Base-by-base conservation (phyloP, 2,888 invertebrate species). In the Ochropleura plecta region DNA sequence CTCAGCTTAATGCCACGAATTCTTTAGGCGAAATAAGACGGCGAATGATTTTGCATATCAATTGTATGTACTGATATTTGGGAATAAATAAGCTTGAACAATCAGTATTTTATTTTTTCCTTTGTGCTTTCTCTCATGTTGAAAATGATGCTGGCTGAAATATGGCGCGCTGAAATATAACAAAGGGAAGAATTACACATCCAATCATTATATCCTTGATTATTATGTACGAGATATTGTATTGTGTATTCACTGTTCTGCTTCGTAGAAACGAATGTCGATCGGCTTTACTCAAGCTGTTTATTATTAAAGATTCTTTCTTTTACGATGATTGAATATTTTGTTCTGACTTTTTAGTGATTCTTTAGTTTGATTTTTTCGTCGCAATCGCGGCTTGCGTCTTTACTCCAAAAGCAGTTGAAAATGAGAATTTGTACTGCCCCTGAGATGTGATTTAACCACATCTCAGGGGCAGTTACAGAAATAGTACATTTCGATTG, bases 41-140 rank as follows among this genome's bases (percentile, higher is more conserved):
- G 20, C 42, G 57, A 81, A 70, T 78, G 65, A 85, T 78, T 85
- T 87, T 85, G 80, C 85, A 85, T 87, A 79, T 76, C 85, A 85
- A 85, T 87, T 65, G 75, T n/a, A 63, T 76, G 71, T 82, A 69
- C 72, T 78, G 72, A 85, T 78, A 85, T 77, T 76, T 66, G 68
- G 65, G 55, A 68, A 87, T 82, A 77, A 73, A 77, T 79, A 70
- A 68, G 72, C 66, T 63, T 77, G 76, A 79, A 63, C 83, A 82
- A 79, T 84, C 71, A 70, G 65, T 46, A n/a, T 74, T 69, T 70
- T 18, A 57, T 53, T 70, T 59, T 70, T 71, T 64, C 18, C 48
- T 70, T 70, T 75, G 68, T 64, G 10, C 18, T 67, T 74, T 65
- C 48, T 44, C n/a, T 51, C 59, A 14, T 12, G 12, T 42, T 60